These are phyloP conservation scores for Desoria tigrina DNA, from an alignment of 2,888 invertebrate species.

Conservation along the genomic window DNA sequence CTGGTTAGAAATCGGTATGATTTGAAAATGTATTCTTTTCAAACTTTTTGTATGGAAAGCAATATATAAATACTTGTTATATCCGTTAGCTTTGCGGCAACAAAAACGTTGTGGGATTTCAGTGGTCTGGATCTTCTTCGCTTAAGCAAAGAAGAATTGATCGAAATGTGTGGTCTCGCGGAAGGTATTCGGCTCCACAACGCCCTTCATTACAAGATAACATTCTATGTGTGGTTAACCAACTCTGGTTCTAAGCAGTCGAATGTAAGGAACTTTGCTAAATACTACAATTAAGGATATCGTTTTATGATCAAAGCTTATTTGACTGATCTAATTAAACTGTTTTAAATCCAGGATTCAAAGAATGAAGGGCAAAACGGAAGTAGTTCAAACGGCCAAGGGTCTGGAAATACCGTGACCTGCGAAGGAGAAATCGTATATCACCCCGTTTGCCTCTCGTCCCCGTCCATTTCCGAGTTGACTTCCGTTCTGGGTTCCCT, in stretches of 20 bases:
- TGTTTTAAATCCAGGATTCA: too few relatives aligned
- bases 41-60: not conserved
- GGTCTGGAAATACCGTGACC: not conserved
- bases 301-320: too few relatives aligned
- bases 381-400: not conserved
- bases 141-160: slow-evolving; percentile 85
- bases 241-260: slow-evolving; percentile 25
- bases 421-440: slow-evolving; percentile 39
- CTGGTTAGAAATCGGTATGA: slow-evolving; percentile 48
- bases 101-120: slow-evolving; percentile 60
- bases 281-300: not conserved
- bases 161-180: slow-evolving; percentile 89
- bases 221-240: slow-evolving; percentile 48
- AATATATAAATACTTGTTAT: not conserved
- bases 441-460: slow-evolving; percentile 52
- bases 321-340: too few relatives aligned
- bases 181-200: slow-evolving; percentile 93
- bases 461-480: slow-evolving; percentile 51
- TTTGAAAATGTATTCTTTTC: not conserved
- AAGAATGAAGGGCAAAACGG: not conserved
- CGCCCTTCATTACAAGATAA: slow-evolving; percentile 73
- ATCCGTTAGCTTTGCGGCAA: slow-evolving; percentile 45
- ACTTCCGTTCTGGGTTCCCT: slow-evolving; percentile 48
- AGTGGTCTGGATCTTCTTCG: slow-evolving; percentile 86
- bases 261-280: slow-evolving; percentile 1